These are phyloP conservation scores for Atta colombica DNA, from an alignment of 1,140 invertebrate genomes.

Conservation along the genomic window DNA sequence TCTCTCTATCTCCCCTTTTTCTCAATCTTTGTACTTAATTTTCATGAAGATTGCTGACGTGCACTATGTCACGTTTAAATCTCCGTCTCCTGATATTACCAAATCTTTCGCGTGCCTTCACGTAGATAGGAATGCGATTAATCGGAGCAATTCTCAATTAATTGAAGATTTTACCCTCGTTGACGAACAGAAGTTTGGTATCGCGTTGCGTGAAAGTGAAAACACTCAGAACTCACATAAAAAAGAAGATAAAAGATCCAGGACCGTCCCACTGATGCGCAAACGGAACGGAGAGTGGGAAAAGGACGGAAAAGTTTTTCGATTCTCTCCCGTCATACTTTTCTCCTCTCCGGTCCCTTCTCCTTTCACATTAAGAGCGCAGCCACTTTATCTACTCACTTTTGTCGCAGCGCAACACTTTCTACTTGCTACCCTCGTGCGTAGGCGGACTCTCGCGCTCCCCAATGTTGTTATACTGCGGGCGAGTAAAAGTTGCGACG, in stretches of 20 bases:
- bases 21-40: neutral
- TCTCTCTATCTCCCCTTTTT: neutral
- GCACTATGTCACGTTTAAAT: conserved; percentile 39
- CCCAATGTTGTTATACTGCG: conserved; percentile 58
- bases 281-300: conserved; percentile 17
- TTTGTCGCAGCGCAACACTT: conserved; percentile 65
- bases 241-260: neutral
- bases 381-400: conserved; percentile 71
- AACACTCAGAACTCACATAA: conserved; percentile 19
- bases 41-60: neutral
- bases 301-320: neutral
- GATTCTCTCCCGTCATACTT: conserved; percentile 18
- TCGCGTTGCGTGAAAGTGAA: conserved; percentile 63
- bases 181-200: neutral
- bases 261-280: conserved; percentile 10
- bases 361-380: conserved; percentile 63
- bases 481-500: conserved; percentile 10
- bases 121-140: neutral
- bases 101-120: conserved; percentile 17
- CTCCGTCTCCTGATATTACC: conserved; percentile 24
- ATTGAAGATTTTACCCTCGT: neutral
- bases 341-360: neutral
- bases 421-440: conserved; percentile 51
- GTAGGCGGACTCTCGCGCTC: conserved; percentile 45
- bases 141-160: conserved; percentile 23